Evolutionary conservation across 2,797 vertebrate species (phyloP).

Genomic region (Leptodactylus fallax): DNA sequence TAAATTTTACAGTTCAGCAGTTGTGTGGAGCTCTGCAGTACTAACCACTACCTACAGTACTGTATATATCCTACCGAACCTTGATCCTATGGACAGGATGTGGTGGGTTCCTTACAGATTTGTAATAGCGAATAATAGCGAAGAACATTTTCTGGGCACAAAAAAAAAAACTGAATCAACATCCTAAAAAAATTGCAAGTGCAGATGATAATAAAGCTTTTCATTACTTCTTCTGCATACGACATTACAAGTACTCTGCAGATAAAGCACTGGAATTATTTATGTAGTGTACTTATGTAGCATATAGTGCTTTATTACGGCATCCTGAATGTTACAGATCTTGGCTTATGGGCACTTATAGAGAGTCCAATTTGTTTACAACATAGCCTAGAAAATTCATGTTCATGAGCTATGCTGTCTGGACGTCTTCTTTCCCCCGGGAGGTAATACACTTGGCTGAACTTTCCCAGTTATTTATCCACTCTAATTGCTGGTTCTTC

Average conservation of each 20-base stretch:
- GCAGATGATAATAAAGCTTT: conserved; percentile 3
- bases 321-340: conserved; percentile 6
- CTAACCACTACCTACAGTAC: background rate
- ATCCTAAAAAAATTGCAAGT: conserved; percentile 7
- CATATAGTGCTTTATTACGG: conserved; percentile 7
- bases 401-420: conserved; percentile 14
- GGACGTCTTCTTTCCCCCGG: background rate
- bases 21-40: background rate
- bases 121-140: too few species aligned
- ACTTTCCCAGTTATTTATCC: conserved; percentile 19
- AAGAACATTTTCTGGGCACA: background rate
- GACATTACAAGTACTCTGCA: background rate
- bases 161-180: background rate
- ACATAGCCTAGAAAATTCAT: conserved; percentile 17
- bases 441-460: conserved; percentile 18
- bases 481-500: conserved; percentile 19
- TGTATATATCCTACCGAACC: too few species aligned
- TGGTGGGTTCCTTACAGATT: background rate
- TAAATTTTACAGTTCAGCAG: too few species aligned
- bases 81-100: too few species aligned
- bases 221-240: background rate
- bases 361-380: conserved; percentile 14
- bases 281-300: background rate
- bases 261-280: conserved; percentile 16
- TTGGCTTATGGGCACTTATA: conserved; percentile 13